Evolutionary conservation across 2,888 invertebrate species (phyloP).

Genomic region (Reticulitermes lucifugus): DNA sequence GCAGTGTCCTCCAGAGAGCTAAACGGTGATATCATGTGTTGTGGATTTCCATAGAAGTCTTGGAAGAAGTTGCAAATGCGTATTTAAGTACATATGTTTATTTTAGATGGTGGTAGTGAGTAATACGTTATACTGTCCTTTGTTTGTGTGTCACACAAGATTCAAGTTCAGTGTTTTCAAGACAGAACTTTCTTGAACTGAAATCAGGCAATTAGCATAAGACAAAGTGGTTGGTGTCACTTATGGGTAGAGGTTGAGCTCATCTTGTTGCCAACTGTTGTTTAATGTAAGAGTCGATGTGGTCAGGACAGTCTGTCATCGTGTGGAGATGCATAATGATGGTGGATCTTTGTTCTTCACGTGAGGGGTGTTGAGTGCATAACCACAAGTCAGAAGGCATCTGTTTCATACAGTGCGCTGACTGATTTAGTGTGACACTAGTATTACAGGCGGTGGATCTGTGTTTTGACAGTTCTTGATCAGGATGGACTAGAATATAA

Average conservation of each 20-base stretch:
- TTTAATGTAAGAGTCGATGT: conserved; percentile 36
- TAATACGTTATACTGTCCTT: not conserved
- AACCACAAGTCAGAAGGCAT: not conserved
- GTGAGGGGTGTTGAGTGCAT: not conserved
- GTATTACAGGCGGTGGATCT: too few species aligned
- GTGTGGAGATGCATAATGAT: conserved; percentile 29
- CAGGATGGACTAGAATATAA: too few species aligned
- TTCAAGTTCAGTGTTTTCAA: not conserved
- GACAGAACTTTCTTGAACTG: conserved; percentile 8
- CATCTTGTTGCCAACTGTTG: conserved; percentile 30
- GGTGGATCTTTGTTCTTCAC: conserved; percentile 9
- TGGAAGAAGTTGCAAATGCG: too few species aligned
- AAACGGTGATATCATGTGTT: too few species aligned
- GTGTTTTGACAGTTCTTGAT: too few species aligned
- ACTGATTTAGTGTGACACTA: too few species aligned
- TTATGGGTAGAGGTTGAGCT: conserved; percentile 8
- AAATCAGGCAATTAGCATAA: not conserved
- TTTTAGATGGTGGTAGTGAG: too few species aligned
- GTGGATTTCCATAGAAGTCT: too few species aligned
- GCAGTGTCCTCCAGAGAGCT: too few species aligned
- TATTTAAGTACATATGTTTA: too few species aligned
- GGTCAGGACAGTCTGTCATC: conserved; percentile 28
- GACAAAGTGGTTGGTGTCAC: not conserved
- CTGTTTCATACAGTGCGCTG: not conserved
- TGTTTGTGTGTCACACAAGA: not conserved